Base-by-base conservation (phyloP, 2,113 vertebrate genomes). In the Charina bottae region DNA sequence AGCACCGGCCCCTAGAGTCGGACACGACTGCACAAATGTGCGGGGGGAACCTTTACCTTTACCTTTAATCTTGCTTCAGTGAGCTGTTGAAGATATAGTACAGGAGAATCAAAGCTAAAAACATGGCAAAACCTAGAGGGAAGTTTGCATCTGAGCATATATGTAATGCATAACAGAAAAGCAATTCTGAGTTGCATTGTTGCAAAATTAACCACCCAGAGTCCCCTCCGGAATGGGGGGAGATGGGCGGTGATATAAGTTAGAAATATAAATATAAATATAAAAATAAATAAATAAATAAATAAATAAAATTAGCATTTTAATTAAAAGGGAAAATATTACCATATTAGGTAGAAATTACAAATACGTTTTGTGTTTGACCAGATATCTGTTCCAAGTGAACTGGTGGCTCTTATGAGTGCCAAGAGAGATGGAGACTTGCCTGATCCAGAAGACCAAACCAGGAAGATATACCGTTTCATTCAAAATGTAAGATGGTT, bases 331-430 rank as follows among this genome's bases (percentile, higher is more conserved):
- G 21, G 9, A 33, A 42, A 89, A 54, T n/a, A 2, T 62, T 78
- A 24, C 33, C 33, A 42, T 49, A 46, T 17, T 68, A 42, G 42
- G 28, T 33, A 83, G 28, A 89, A 64, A 89, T 17, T 55, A n/a
- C 53, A 62, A 9, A 64, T 83, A 7, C 49, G 60, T 92, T 89
- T 93, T 96, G 92, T 87, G 86, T 60, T 89, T 46, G 1, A 54
- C 33, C 94, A 99, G 98, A 97, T 99, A 26, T 99, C 99, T 0
- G 98, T 99, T 10, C 98, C 99, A 2, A 99, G 98, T 95, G 98
- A 99, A 55, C 91, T 99, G 97, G 98, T 99, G 83, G 98, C 98
- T 5, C 97, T 99, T 60, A 99, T 99, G 99, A 99, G 99, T 59
- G 99, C 99, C 0, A 90, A 98, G 89, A 97, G 97, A 0, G 98